A percentile compares a stretch with the other conserved stretches of the same genome.
Conservation (phyloP, 1,140 invertebrate genomes). For the Hetaerina americana region DNA sequence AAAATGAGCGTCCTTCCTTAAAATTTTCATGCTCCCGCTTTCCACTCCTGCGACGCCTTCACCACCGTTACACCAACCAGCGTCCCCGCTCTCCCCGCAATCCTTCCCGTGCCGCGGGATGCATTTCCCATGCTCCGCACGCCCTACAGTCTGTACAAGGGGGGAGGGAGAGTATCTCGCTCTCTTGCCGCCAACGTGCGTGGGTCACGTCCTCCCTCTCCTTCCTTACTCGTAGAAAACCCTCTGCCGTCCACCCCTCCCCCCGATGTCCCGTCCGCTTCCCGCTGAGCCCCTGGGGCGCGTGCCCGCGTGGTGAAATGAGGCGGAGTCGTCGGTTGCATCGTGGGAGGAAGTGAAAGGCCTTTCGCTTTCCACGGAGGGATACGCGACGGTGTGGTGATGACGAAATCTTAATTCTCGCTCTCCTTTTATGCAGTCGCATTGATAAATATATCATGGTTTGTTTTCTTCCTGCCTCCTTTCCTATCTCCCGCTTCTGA, state of each 20-base stretch:
- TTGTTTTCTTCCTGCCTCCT: no score
- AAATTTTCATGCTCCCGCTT: neutral
- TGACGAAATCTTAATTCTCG: neutral
- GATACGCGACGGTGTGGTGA: neutral
- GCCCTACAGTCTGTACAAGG: no score
- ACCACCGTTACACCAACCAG: neutral
- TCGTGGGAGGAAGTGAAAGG: neutral
- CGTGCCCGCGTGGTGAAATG: neutral
- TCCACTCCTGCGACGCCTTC: neutral
- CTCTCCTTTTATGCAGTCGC: neutral
- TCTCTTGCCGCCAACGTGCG: no score
- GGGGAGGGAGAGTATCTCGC: no score
- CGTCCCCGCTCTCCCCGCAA: neutral
- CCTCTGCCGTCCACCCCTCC: no score
- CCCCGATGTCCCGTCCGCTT: neutral
- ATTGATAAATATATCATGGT: no score
- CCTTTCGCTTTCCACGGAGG: neutral
- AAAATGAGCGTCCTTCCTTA: no score
- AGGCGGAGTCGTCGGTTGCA: neutral
- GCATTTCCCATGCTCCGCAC: neutral
- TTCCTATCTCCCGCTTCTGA: no score
- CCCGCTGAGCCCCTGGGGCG: neutral
- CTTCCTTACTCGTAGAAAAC: no score
- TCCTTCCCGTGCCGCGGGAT: neutral
- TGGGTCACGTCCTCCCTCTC: no score